Evolutionary conservation across 2,797 vertebrate genomes (phyloP), one percentile per base, ranked within the genome.

Genomic region (Lacerta agilis): DNA sequence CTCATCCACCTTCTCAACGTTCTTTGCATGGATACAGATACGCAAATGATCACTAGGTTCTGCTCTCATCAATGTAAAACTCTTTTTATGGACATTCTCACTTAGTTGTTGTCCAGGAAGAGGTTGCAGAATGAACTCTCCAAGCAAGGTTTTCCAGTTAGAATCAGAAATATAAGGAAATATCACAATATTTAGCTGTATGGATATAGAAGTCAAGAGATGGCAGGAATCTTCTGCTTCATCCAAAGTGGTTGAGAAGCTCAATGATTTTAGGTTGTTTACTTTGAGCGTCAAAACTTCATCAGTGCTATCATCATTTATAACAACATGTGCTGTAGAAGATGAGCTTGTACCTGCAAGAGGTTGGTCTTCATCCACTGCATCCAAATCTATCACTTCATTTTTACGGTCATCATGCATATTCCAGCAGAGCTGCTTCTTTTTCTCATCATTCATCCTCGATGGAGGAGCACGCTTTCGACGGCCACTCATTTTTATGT

Each of bases 381-480:
- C 95, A 84, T 94, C 94, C 75, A 92, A 69, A 0, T 78, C 58
- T 58, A 96, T 83, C 38, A 95, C 9, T 2, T 92, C 96, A 38
- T 96, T 96, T 92, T 94, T 97, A 25, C 98, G 95, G 92, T 99
- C 98, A 76, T 99, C 98, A n/a, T 98, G 95, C 99, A 99, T 99
- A 94, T 98, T 98, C 99, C 99, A 99, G 80, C 97, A 95, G 58
- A 99, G 95, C 90, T 92, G 97, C 92, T 97, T 98, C 94, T 98
- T 99, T 83, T 96, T 97, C 9, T 98, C 98, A 72, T 99, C 98
- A 29, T 98, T 97, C 87, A 99, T 95, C 95, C 96, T 98, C 87
- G 98, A 97, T 0, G 99, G 99, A 79, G 98, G 97, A 0, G 97
- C 98, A 7, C 96, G 97, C 89, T 99, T 99, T 89, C 99, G 97